These are phyloP conservation scores for Habropoda laboriosa DNA, from an alignment of 1,140 invertebrate species.

Conservation along the genomic window DNA sequence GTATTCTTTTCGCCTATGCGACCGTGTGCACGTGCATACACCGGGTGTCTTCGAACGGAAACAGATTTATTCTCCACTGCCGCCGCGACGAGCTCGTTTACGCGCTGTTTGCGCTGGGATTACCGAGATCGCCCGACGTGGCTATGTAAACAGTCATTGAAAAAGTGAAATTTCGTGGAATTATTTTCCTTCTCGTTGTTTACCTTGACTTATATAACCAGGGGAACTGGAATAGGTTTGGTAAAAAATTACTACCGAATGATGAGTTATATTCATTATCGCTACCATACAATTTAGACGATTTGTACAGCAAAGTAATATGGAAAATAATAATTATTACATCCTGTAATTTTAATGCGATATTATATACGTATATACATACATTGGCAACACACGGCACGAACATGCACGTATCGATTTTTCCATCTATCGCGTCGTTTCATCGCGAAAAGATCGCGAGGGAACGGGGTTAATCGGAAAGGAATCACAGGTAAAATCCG, in stretches of 20 bases:
- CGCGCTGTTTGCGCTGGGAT: background rate
- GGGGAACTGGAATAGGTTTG: background rate
- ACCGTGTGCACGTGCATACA: slow-evolving; percentile 54
- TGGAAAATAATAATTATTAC: background rate
- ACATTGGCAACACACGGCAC: too few species aligned
- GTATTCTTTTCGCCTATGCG: slow-evolving; percentile 64
- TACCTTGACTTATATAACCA: background rate
- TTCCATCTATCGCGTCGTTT: background rate
- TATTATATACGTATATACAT: too few species aligned
- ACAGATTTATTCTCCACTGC: background rate
- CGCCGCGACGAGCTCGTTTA: background rate
- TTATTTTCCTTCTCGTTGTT: background rate
- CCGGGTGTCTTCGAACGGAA: slow-evolving; percentile 48
- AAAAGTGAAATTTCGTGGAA: background rate
- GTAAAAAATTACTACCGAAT: background rate
- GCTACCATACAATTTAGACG: too few species aligned
- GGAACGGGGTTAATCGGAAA: too few species aligned
- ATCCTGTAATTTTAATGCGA: background rate
- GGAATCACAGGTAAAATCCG: background rate
- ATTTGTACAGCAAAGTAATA: too few species aligned
- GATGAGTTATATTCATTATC: too few species aligned
- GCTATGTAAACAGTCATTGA: background rate
- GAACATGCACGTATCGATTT: background rate
- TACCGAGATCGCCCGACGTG: background rate
- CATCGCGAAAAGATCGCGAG: background rate